These are phyloP conservation scores for Pangasius krempfi DNA, from an alignment of 2,797 vertebrate species.

Conservation along the genomic window DNA sequence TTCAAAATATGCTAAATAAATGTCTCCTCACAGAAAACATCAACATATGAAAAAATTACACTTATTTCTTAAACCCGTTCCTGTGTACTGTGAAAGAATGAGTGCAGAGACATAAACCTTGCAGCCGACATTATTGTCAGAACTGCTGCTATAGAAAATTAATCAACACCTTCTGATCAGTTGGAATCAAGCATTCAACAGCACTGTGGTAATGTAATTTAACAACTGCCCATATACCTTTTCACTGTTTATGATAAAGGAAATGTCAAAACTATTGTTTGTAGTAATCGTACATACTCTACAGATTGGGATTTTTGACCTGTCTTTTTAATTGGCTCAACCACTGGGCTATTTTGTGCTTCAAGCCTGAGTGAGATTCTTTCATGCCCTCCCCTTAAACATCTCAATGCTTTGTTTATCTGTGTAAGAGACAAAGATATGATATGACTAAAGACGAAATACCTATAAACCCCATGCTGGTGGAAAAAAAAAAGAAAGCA, in stretches of 20 bases:
- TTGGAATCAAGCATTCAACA: neutral
- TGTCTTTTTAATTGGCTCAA: neutral
- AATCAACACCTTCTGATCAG: neutral
- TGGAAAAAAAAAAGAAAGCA: neutral
- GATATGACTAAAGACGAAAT: neutral
- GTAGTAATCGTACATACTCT: neutral
- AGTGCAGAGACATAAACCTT: neutral
- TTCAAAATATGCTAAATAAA: neutral
- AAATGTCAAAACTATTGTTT: neutral
- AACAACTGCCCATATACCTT: neutral
- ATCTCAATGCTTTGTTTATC: neutral
- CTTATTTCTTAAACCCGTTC: neutral
- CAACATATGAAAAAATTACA: neutral
- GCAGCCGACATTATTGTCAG: neutral
- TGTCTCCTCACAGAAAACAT: neutral
- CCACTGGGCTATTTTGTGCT: neutral
- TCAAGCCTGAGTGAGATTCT: neutral
- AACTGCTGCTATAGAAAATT: neutral
- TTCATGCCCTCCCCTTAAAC: neutral
- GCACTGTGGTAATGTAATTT: neutral
- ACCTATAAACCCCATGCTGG: neutral
- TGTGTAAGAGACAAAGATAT: no score
- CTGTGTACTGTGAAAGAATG: neutral
- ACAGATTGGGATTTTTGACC: neutral
- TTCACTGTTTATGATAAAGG: neutral